phyloP scores from a whole-genome alignment of 2,113 vertebrate species.

The Lethenteron reissneri region DNA sequence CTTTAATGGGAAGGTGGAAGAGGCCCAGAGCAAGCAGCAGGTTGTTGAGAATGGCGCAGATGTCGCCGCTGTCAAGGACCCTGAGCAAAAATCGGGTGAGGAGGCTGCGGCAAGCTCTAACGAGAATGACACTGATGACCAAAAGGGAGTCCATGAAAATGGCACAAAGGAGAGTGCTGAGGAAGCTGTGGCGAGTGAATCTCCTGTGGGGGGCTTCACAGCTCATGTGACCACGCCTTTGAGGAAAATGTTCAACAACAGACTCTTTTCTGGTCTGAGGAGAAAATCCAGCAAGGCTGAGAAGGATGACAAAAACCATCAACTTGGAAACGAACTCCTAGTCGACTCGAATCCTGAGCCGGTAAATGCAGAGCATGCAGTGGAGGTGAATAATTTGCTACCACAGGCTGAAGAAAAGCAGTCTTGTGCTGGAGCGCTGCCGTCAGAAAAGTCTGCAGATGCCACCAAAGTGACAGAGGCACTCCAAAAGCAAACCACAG shows the following conservation, averaged over 20 bases:
- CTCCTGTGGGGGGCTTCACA: too few relatives aligned
- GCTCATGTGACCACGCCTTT: constrained; percentile 1
- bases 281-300: constrained; percentile 2
- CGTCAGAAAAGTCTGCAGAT: not conserved
- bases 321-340: not conserved
- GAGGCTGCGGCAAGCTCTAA: not conserved
- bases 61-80: not conserved
- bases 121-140: not conserved
- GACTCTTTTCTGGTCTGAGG: not conserved
- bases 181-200: too few relatives aligned
- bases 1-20: not conserved
- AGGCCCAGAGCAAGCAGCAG: not conserved
- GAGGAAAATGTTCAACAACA: constrained; percentile 3
- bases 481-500: too few relatives aligned
- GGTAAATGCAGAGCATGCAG: not conserved
- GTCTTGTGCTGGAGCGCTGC: not conserved
- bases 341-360: not conserved
- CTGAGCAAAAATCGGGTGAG: not conserved
- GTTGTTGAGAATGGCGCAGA: constrained; percentile 2
- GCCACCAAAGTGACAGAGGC: not conserved
- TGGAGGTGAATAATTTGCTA: not conserved
- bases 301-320: not conserved
- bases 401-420: not conserved
- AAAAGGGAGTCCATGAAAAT: not conserved
- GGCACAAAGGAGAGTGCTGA: not conserved